Conservation (phyloP, 2,797 vertebrate species). For the Poliocrania exsul region DNA sequence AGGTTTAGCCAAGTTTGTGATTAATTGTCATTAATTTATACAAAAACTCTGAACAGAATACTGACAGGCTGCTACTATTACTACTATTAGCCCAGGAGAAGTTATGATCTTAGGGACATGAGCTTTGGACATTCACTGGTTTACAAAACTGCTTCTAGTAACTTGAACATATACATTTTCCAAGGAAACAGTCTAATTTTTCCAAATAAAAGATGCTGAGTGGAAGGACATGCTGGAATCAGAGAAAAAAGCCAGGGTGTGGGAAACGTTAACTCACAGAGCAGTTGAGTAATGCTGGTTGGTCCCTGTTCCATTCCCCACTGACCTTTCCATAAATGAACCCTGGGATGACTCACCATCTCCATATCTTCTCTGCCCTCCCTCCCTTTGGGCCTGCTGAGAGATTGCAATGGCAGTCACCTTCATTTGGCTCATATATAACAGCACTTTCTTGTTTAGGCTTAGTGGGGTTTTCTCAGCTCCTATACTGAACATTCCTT, state of each 20-base stretch:
- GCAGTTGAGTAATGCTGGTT: constrained; percentile 53
- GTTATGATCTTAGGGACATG: background rate
- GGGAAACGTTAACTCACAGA: constrained; percentile 60
- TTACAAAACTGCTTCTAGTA: constrained; percentile 20
- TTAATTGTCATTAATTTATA: background rate
- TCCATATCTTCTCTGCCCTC: background rate
- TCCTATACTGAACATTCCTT: background rate
- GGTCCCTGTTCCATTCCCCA: constrained; percentile 1
- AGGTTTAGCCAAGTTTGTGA: background rate
- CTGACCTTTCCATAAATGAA: constrained; percentile 45
- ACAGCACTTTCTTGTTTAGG: background rate
- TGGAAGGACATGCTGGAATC: constrained; percentile 6
- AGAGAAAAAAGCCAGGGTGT: background rate
- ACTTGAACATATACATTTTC: constrained; percentile 34
- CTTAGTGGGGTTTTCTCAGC: background rate
- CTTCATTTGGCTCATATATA: background rate
- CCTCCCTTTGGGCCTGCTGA: background rate
- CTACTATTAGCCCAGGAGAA: background rate
- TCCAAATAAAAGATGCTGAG: constrained; percentile 38
- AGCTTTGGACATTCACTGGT: background rate
- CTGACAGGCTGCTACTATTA: background rate
- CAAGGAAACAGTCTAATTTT: constrained; percentile 14
- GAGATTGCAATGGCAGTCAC: background rate
- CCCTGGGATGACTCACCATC: constrained; percentile 40
- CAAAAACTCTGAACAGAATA: background rate